phyloP scores from a whole-genome alignment of 2,888 invertebrate species.

The Lysandra coridon region DNA sequence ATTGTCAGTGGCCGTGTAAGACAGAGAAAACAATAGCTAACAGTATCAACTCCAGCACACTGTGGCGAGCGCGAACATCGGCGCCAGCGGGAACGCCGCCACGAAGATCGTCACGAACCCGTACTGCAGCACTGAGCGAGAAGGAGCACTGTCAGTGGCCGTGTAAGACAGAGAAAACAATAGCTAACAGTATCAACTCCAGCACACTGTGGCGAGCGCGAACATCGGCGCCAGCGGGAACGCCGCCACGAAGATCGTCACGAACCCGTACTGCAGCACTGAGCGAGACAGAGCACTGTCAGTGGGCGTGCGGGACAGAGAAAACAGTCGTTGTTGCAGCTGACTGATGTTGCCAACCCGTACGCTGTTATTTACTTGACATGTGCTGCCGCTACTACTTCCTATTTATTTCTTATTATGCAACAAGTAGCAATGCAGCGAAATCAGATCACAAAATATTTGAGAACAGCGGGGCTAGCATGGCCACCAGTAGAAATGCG shows the following conservation, averaged over 20 bases:
- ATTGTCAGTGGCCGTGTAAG: background rate
- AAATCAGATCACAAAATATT: too few relatives aligned
- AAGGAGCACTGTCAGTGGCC: background rate
- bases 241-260: constrained; percentile 98
- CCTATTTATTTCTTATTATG: too few relatives aligned
- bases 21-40: too few relatives aligned
- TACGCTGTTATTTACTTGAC: too few relatives aligned
- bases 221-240: constrained; percentile 98
- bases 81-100: constrained; percentile 97
- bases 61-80: constrained; percentile 95
- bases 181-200: constrained; percentile 68
- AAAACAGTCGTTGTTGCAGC: too few relatives aligned
- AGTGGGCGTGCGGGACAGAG: too few relatives aligned
- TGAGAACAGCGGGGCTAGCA: too few relatives aligned
- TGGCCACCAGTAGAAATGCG: too few relatives aligned
- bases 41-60: constrained; percentile 87
- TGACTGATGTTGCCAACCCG: too few relatives aligned
- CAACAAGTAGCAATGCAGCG: too few relatives aligned
- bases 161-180: too few relatives aligned
- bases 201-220: constrained; percentile 95
- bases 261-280: constrained; percentile 98
- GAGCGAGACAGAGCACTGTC: constrained; percentile 34
- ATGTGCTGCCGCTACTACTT: too few relatives aligned
- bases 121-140: constrained; percentile 41
- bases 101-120: constrained; percentile 98